A percentile compares a stretch with the other conserved stretches of the same genome.
phyloP scores from a whole-genome alignment of 2,888 invertebrate species.

The Drosophila yooni region DNA sequence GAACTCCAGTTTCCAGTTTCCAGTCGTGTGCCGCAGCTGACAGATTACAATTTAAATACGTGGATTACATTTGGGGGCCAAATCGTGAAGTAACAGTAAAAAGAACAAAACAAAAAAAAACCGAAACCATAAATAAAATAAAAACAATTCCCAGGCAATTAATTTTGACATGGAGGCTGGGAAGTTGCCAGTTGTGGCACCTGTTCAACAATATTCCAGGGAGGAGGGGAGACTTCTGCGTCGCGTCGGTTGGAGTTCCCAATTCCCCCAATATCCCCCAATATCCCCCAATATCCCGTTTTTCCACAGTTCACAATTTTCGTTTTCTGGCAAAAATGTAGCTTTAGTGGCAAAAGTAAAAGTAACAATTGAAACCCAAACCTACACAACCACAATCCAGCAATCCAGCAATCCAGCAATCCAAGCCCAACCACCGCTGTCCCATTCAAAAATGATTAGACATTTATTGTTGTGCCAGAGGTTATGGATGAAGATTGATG shows the following conservation, averaged over 20 bases:
- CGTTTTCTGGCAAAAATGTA: not conserved
- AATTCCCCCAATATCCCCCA: not conserved
- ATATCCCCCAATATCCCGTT: not conserved
- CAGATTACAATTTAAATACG: conserved; percentile 40
- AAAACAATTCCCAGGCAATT: conserved; percentile 29
- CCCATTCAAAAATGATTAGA: conserved; percentile 51
- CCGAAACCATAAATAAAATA: conserved; percentile 1
- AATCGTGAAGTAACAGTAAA: conserved; percentile 8
- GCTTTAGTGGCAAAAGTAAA: not conserved
- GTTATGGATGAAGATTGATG: conserved; percentile 78
- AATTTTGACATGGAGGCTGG: conserved; percentile 14
- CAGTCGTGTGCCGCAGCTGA: conserved; percentile 15
- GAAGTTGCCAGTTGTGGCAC: conserved; percentile 21
- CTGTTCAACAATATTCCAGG: conserved; percentile 17
- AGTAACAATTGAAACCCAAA: not conserved
- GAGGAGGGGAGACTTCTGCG: not conserved
- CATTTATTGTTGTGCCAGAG: conserved; percentile 45
- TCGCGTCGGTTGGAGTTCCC: not conserved
- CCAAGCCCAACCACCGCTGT: not conserved
- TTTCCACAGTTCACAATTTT: not conserved
- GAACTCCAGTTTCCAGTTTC: not conserved
- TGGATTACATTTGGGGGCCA: conserved; percentile 22
- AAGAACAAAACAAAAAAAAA: conserved; percentile 9
- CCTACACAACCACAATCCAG: not conserved
- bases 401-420: not conserved